Conservation (phyloP, 2,113 vertebrate species). For the Cheilinus undulatus region DNA sequence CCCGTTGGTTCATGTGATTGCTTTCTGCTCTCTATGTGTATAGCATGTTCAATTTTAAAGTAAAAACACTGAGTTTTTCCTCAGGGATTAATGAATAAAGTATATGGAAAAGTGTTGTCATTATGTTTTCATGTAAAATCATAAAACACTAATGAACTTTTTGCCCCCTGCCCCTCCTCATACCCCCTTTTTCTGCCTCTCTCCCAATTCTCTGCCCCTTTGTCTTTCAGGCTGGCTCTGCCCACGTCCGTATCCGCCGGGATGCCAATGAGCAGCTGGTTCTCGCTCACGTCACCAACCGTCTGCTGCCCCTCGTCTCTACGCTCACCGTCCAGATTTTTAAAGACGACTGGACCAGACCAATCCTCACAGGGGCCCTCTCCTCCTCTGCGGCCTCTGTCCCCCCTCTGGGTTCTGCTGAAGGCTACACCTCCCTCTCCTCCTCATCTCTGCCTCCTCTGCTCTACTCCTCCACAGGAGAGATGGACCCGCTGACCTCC, state of each 20-base stretch:
- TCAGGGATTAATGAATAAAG: too few species aligned
- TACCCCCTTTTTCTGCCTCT: neutral
- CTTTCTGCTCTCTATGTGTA: too few species aligned
- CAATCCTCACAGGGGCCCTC: conserved; percentile 86
- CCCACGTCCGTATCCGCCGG: conserved; percentile 95
- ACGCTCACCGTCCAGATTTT: conserved; percentile 96
- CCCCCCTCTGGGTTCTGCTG: conserved; percentile 82
- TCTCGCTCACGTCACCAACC: conserved; percentile 96
- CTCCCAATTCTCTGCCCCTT: neutral
- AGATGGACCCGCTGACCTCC: conserved; percentile 88
- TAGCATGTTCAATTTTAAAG: too few species aligned
- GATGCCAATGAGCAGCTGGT: conserved; percentile 99
- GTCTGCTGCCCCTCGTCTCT: conserved; percentile 91
- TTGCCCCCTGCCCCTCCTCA: too few species aligned
- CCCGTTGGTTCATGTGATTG: too few species aligned
- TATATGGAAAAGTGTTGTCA: too few species aligned
- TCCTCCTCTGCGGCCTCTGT: conserved; percentile 77
- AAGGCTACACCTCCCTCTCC: conserved; percentile 81
- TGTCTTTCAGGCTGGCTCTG: conserved; percentile 90
- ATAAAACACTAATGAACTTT: too few species aligned
- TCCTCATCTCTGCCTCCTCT: conserved; percentile 71
- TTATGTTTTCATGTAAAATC: too few species aligned
- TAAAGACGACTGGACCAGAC: conserved; percentile 96
- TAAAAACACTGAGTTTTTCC: too few species aligned
- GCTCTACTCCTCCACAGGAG: conserved; percentile 76